phyloP scores from a whole-genome alignment of 2,113 vertebrate genomes.

The Cyprinodon variegatus region DNA sequence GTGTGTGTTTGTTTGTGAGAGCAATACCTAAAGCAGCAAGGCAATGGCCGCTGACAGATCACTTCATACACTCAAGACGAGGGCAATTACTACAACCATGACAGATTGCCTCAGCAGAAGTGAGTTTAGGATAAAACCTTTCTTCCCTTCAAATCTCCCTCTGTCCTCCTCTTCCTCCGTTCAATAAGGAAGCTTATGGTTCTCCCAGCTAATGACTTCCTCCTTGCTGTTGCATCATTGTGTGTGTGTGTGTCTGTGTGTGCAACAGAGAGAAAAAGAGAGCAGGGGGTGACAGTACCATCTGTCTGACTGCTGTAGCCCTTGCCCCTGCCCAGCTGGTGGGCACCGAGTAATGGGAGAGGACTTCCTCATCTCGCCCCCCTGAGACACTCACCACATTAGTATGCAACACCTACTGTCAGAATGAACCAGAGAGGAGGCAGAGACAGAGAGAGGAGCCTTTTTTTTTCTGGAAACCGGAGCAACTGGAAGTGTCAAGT shows the following conservation, averaged over 20 bases:
- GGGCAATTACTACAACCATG: constrained; percentile 96
- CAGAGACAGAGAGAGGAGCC: constrained; percentile 43
- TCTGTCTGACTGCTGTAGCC: constrained; percentile 81
- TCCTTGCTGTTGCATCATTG: constrained; percentile 66
- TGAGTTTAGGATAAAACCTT: constrained; percentile 93
- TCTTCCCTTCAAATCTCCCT: constrained; percentile 40
- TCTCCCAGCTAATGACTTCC: constrained; percentile 79
- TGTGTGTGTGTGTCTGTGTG: constrained; percentile 40
- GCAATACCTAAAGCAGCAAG: constrained; percentile 81
- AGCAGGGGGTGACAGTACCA: constrained; percentile 80
- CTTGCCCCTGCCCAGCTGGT: constrained; percentile 82
- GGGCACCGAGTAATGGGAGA: constrained; percentile 81
- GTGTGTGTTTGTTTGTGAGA: constrained; percentile 30
- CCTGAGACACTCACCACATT: constrained; percentile 75
- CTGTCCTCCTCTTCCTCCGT: constrained; percentile 31
- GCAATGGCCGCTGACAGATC: constrained; percentile 93
- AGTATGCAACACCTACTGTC: constrained; percentile 81
- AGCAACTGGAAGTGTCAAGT: constrained; percentile 67
- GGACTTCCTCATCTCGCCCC: constrained; percentile 80
- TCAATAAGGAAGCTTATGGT: constrained; percentile 74
- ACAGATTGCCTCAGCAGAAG: constrained; percentile 96
- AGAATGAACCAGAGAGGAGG: constrained; percentile 60
- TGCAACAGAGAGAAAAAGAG: constrained; percentile 52
- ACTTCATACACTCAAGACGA: constrained; percentile 93
- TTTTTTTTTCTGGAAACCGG: constrained; percentile 62